phyloP scores from a whole-genome alignment of 2,113 vertebrate genomes.

The Cyphomyrus discorhynchus region DNA sequence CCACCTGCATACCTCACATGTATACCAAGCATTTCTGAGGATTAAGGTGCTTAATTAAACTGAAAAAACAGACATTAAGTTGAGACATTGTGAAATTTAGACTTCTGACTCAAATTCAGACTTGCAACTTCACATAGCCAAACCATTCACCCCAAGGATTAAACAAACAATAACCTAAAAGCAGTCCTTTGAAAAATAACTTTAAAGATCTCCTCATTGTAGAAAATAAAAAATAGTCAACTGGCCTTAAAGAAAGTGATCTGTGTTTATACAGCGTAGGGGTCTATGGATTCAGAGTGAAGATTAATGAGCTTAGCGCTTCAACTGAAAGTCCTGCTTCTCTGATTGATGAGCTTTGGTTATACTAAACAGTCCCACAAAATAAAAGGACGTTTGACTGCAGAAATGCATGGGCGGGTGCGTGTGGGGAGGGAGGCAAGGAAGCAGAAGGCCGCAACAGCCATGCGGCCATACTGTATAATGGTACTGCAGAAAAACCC shows the following conservation, averaged over 20 bases:
- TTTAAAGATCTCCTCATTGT: neutral
- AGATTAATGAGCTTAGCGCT: constrained; percentile 12
- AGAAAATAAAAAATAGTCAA: neutral
- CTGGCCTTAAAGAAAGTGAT: constrained; percentile 1
- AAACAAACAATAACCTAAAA: neutral
- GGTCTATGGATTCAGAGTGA: neutral
- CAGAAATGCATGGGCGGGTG: neutral
- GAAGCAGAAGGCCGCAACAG: neutral
- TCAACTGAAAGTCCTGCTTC: neutral
- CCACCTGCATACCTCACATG: too few species aligned
- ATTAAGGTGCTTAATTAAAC: neutral
- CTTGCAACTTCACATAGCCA: neutral
- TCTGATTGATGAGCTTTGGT: constrained; percentile 19
- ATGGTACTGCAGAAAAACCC: neutral
- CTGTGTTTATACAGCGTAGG: neutral
- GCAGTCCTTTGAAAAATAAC: neutral
- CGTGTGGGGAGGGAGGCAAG: neutral
- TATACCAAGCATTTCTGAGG: too few species aligned
- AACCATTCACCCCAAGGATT: neutral
- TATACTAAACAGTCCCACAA: neutral
- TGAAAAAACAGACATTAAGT: neutral
- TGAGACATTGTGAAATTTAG: neutral
- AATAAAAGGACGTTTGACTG: neutral
- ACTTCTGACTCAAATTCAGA: neutral
- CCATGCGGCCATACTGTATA: neutral